Conservation (phyloP, 1,140 invertebrate species). For the Drosophila pruinosa region DNA sequence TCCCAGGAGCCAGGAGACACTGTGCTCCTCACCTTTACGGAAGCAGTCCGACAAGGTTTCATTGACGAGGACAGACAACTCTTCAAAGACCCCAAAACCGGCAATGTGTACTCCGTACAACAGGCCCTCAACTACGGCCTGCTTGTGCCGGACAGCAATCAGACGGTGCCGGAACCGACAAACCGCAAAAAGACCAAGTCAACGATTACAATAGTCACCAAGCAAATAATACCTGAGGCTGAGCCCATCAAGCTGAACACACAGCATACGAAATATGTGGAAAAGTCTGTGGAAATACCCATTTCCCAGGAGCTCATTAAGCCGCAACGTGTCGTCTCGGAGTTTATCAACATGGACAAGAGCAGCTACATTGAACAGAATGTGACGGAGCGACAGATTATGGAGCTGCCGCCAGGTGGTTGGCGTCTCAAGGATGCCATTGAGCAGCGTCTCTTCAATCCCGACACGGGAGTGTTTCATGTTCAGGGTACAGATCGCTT, state of each 20-base stretch:
- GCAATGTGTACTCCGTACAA: constrained; percentile 90
- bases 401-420: constrained; percentile 91
- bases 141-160: constrained; percentile 86
- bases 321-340: constrained; percentile 82
- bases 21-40: constrained; percentile 89
- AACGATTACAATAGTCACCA: constrained; percentile 82
- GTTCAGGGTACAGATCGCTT: constrained; percentile 93
- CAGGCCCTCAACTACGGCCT: constrained; percentile 90
- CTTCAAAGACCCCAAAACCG: constrained; percentile 91
- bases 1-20: constrained; percentile 84
- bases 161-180: constrained; percentile 60
- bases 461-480: constrained; percentile 91
- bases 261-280: constrained; percentile 73
- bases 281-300: constrained; percentile 75
- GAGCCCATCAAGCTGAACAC: constrained; percentile 83
- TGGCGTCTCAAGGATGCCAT: constrained; percentile 92
- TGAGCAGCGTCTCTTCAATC: constrained; percentile 90
- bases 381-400: constrained; percentile 82
- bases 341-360: constrained; percentile 83
- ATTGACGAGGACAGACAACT: constrained; percentile 91
- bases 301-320: constrained; percentile 75
- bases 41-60: constrained; percentile 90
- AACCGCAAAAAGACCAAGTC: constrained; percentile 82
- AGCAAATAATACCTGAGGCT: constrained; percentile 74
- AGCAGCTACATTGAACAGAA: constrained; percentile 69